Evolutionary conservation across 2,113 vertebrate genomes (phyloP).

Genomic region (Brachypteracias leptosomus): DNA sequence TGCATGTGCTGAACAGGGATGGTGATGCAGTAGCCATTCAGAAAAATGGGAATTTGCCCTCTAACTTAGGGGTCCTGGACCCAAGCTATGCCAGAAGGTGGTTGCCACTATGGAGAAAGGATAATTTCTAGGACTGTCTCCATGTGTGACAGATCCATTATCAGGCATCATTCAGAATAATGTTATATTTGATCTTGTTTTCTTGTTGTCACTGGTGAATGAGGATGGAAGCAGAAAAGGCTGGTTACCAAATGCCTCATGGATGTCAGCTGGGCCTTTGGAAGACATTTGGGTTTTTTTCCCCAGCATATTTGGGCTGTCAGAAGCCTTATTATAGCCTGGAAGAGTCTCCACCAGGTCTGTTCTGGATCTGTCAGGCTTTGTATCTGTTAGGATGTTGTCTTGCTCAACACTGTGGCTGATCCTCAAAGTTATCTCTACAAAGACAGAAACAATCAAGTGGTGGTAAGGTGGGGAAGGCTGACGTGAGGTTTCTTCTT

Average conservation of each 20-base stretch:
- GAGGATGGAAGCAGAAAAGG: background rate
- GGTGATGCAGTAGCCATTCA: background rate
- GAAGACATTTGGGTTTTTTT: background rate
- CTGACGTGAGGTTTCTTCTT: background rate
- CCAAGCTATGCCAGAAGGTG: background rate
- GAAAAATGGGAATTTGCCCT: background rate
- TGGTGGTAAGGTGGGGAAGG: background rate
- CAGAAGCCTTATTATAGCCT: background rate
- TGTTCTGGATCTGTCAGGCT: background rate
- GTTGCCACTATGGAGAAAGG: background rate
- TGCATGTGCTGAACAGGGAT: background rate
- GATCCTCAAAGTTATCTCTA: background rate
- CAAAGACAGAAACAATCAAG: accelerated
- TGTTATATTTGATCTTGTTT: background rate
- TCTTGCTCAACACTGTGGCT: accelerated
- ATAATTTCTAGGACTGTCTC: background rate
- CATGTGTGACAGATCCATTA: background rate
- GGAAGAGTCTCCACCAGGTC: background rate
- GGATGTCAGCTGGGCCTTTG: background rate
- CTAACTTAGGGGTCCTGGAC: background rate
- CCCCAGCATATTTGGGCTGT: background rate
- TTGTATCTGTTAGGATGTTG: background rate
- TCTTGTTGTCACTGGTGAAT: background rate
- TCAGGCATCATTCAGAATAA: background rate
- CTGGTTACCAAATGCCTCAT: background rate